A percentile compares a stretch with the other conserved stretches of the same genome.
These are phyloP conservation scores for Lutjanus argentimaculatus DNA, from an alignment of 2,797 vertebrate species.

Conservation along the genomic window DNA sequence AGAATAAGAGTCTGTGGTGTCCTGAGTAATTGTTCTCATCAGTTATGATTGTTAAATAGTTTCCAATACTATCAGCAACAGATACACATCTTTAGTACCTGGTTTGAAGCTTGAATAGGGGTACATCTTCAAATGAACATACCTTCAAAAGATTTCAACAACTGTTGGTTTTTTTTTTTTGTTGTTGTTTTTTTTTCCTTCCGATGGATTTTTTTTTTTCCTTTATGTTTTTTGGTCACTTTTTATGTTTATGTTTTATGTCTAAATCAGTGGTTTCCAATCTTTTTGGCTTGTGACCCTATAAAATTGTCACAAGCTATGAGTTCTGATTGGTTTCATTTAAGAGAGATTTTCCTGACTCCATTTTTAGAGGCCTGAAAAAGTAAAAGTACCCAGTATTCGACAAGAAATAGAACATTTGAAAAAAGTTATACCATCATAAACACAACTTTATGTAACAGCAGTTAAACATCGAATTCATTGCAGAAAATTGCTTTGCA, in stretches of 20 bases:
- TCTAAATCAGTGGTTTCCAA: background rate
- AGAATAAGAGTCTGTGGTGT: background rate
- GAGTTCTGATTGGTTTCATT: background rate
- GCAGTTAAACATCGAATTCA: too few relatives aligned
- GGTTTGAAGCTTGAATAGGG: background rate
- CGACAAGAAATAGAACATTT: background rate
- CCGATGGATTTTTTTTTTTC: background rate
- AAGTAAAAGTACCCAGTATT: background rate
- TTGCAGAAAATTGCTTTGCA: background rate
- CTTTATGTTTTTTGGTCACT: background rate
- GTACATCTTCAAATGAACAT: too few relatives aligned
- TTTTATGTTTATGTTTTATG: background rate
- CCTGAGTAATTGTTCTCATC: background rate
- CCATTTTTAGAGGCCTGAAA: background rate
- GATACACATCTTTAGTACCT: background rate
- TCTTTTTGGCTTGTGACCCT: background rate
- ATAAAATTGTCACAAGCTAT: constrained; percentile 4
- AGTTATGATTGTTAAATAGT: background rate
- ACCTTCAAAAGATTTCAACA: too few relatives aligned
- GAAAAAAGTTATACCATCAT: background rate
- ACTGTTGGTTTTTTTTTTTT: too few relatives aligned
- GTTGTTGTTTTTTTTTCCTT: too few relatives aligned
- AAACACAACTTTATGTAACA: background rate
- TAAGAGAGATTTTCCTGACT: background rate
- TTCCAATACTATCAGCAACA: background rate